Evolutionary conservation across 2,113 vertebrate genomes (phyloP), one percentile per base, ranked within the genome.

Genomic region (Ciconia stormi): DNA sequence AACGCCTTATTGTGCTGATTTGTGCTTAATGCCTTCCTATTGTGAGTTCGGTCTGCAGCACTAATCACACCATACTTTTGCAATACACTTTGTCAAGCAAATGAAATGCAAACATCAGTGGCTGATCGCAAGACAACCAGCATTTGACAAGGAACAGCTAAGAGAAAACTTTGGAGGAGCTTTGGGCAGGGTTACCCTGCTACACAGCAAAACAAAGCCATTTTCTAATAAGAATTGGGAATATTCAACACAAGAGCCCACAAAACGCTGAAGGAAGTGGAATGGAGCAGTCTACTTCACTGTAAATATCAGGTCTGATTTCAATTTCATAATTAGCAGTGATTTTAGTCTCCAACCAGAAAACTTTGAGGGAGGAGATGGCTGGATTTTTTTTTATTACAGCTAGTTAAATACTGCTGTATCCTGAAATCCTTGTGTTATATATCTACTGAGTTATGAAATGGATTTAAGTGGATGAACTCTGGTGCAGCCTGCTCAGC

Each of bases 391-490:
- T 34, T 82, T 72, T 36, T 18, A 56, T 44, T 27, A 46, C 22
- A 62, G 5, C 66, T 74, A 56, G 71, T 95, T 93, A 97, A 90
- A 79, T 93, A 94, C 65, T 5, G 34, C 90, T 87, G 62, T 93
- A 76, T 94, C 84, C 84, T 85, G 77, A 95, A 97, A 97, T 97
- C 91, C 70, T 96, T 90, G 88, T 96, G 71, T 95, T 97, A 94
- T 96, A 40, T 95, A 96, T 92, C 89, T 96, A 95, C 96, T 96
- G 96, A 97, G 95, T 98, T 98, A 97, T 96, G 97, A 98, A 97
- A 96, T 92, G 94, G 96, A 97, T 97, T 97, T 97, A 97, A 98
- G 95, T 96, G 96, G 95, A 95, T 97, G 97, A 98, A 98, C 97
- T 94, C 93, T 95, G 91, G 94, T 96, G 94, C 93, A 97, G 97